Evolutionary conservation across 2,113 vertebrate genomes (phyloP).

Genomic region (Tympanuchus pallidicinctus): DNA sequence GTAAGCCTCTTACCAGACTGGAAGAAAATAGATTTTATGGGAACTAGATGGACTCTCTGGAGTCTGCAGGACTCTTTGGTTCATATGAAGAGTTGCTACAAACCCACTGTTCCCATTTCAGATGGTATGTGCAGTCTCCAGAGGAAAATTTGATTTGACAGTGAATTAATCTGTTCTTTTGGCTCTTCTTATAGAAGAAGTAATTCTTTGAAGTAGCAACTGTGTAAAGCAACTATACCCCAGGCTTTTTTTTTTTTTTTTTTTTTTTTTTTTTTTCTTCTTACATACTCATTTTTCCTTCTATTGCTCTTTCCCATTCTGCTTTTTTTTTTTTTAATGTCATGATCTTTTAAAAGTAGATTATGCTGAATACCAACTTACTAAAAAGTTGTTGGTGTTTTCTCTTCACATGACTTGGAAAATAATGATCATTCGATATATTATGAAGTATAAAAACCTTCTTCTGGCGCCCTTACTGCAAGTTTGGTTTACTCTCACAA

Average conservation of each 20-base stretch:
- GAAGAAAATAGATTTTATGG: constrained; percentile 2
- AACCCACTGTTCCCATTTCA: constrained; percentile 32
- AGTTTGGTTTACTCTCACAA: neutral
- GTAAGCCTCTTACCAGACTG: neutral
- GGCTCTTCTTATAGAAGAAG: neutral
- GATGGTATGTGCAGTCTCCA: neutral
- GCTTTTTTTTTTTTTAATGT: neutral
- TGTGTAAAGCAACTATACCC: neutral
- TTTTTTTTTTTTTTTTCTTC: neutral
- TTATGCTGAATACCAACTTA: constrained; percentile 5
- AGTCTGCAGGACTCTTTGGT: neutral
- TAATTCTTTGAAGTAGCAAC: neutral
- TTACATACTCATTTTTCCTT: neutral
- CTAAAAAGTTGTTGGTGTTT: constrained; percentile 16
- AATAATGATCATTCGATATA: neutral
- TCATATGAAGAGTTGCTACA: neutral
- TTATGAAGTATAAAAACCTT: neutral
- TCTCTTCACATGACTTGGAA: neutral
- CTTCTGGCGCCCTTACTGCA: neutral
- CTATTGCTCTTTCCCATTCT: neutral
- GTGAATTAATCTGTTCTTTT: constrained; percentile 39
- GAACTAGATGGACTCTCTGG: neutral
- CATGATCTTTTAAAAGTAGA: constrained; percentile 10
- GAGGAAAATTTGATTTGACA: constrained; percentile 25
- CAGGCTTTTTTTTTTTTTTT: neutral